phyloP scores from a whole-genome alignment of 2,888 invertebrate genomes.

The Malachius bipustulatus region DNA sequence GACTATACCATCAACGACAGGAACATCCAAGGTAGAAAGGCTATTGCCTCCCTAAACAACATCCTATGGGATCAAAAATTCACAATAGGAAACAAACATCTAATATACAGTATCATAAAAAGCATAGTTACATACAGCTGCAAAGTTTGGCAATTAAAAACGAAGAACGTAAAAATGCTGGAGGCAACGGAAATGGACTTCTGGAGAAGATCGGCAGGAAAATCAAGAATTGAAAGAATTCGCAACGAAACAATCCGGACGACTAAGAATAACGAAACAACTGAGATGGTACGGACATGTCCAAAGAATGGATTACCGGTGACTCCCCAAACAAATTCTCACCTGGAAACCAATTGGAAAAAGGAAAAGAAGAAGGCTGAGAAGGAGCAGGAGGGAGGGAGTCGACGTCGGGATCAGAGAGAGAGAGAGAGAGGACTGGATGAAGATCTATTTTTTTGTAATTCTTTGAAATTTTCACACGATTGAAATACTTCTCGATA shows the following conservation, averaged over 20 bases:
- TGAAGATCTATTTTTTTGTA: constrained; percentile 9
- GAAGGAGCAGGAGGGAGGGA: constrained; percentile 12
- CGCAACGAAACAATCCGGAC: constrained; percentile 14
- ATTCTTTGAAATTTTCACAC: no score
- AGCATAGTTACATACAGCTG: constrained; percentile 16
- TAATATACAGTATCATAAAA: constrained; percentile 16
- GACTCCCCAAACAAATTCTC: no score
- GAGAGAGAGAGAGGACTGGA: no score
- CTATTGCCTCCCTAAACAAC: constrained; percentile 13
- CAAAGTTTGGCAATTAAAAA: constrained; percentile 17
- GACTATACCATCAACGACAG: constrained; percentile 14
- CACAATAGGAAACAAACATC: constrained; percentile 14
- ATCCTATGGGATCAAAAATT: constrained; percentile 17
- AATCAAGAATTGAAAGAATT: constrained; percentile 14
- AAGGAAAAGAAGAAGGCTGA: no score
- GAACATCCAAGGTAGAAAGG: constrained; percentile 15
- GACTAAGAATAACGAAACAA: constrained; percentile 14
- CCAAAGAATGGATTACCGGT: no score
- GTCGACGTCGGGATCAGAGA: constrained; percentile 11
- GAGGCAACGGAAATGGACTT: no score
- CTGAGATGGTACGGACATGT: no score
- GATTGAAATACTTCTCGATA: no score
- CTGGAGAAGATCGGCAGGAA: no score
- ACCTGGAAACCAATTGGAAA: no score
- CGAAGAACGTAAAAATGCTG: constrained; percentile 11